Conservation (phyloP, 2,888 invertebrate species). For the Mayetiola destructor region DNA sequence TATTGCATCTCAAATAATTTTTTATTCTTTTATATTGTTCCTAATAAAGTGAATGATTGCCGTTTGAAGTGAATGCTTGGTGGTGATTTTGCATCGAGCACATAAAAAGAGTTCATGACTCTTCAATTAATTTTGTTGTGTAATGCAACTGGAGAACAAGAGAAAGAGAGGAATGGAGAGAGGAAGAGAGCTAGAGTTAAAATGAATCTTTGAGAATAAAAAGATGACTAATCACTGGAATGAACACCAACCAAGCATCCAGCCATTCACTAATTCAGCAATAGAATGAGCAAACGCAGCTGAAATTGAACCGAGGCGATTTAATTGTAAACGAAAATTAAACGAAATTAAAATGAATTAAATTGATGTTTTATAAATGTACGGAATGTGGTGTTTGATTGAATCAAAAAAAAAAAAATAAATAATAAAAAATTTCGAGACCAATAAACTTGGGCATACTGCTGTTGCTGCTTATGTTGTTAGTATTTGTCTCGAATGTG, state of each 20-base stretch:
- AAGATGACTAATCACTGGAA: not conserved
- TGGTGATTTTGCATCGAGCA: not conserved
- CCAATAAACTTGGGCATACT: too few relatives aligned
- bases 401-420: too few relatives aligned
- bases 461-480: too few relatives aligned
- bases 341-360: constrained; percentile 11
- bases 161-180: not conserved
- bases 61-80: not conserved
- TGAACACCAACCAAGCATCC: not conserved
- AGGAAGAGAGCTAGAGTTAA: not conserved
- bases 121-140: not conserved
- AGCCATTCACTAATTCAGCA: too few relatives aligned
- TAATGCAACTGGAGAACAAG: not conserved
- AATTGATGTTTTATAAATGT: constrained; percentile 5
- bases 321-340: constrained; percentile 6
- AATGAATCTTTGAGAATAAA: not conserved
- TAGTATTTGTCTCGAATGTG: too few relatives aligned
- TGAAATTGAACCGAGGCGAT: constrained; percentile 12
- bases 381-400: too few relatives aligned
- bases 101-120: not conserved
- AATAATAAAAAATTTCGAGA: too few relatives aligned
- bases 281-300: too few relatives aligned
- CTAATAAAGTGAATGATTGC: not conserved
- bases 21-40: not conserved
- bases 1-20: not conserved